Evolutionary conservation across 2,113 vertebrate species (phyloP), one percentile per base, ranked within the genome.

Genomic region (Daubentonia madagascariensis): DNA sequence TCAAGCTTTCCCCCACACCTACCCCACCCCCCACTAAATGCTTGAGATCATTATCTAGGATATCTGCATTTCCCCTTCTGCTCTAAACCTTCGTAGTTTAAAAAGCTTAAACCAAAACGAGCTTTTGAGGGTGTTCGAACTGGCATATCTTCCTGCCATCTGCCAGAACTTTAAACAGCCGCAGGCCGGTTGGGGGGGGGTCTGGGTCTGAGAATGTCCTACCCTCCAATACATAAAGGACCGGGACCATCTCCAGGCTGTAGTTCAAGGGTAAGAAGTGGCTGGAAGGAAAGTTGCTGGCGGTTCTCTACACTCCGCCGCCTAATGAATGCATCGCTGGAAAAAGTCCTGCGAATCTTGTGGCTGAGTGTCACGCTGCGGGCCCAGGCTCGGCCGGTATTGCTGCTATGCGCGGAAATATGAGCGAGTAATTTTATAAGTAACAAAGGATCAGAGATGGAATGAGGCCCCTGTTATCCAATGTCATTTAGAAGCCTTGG

Each of bases 401-500:
- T 79, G 97, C 97, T 99, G 98, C 98, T 99, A 99, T 99, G 99
- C 95, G 98, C 98, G 98, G 98, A 98, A 98, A 99, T 98, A 98
- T 98, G 98, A 98, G 99, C 95, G 98, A 99, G 99, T 98, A 98
- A 98, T 99, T 99, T 98, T 99, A 98, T 98, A 98, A 99, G 99
- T 98, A 99, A 99, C 99, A 99, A 99, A 99, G 99, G 98, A 98
- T 98, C 98, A 96, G 99, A 97, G 97, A 91, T 98, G 98, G 99
- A 98, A 99, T 99, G 99, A 98, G 98, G 98, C 97, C 96, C 98
- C 98, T 98, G 99, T 99, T 98, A 98, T 99, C 98, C 99, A 97
- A 97, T 99, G 99, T 99, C 99, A 99, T 97, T 98, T 98, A 98
- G 99, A 99, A 99, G 98, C 98, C 98, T 99, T 98, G 98, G 98